Base-by-base conservation (phyloP, 2,888 invertebrate genomes). In the Drosophila bunnanda region DNA sequence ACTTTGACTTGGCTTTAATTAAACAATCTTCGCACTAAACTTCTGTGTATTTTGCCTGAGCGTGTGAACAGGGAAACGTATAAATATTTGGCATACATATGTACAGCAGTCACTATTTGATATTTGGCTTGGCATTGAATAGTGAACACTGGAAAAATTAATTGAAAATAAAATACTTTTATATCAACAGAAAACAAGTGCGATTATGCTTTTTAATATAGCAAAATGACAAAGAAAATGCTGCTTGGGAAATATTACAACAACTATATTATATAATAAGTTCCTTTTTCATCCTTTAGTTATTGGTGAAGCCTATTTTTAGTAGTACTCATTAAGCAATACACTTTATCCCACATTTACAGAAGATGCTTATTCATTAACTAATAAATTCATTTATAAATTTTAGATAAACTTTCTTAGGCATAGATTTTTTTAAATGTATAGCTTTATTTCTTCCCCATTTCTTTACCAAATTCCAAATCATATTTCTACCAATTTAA, bases 1-100 rank as follows among this genome's bases (percentile, higher is more conserved):
- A 72, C 69, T 85, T 74, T 69, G 76, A 66, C 64, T 75, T 77
- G 74, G 48, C 67, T 69, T 79, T 75, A 85, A 82, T 88, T 85
- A 65, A 56, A 62, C 50, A 70, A 65, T 55, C 74, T 61, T 54
- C 59, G 38, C 57, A 30, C 39, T 39, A 39, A 59, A 67, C 44
- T 56, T 62, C 17, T n/a, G 50, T 62, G 56, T n/a, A 30, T 15
- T 41, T 22, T 10, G 62, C 61, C 52, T 36, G 20, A 57, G 44
- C 77, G 76, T 52, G 64, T 67, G 43, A 61, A 53, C 66, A 60
- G 52, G 77, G 59, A 71, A 79, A 74, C 68, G 54, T 44, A 76
- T 10, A 39, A 17, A 54, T 66, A 66, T 59, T 46, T 53, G 34
- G 56, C 56, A 60, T 54, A 48, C 30, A 71, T 34, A 44, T 54